Evolutionary conservation across 30 jellyfish, hydroid and myxozoan species (phyloP).

Genomic region (Chrysaora quinquecirrha): DNA sequence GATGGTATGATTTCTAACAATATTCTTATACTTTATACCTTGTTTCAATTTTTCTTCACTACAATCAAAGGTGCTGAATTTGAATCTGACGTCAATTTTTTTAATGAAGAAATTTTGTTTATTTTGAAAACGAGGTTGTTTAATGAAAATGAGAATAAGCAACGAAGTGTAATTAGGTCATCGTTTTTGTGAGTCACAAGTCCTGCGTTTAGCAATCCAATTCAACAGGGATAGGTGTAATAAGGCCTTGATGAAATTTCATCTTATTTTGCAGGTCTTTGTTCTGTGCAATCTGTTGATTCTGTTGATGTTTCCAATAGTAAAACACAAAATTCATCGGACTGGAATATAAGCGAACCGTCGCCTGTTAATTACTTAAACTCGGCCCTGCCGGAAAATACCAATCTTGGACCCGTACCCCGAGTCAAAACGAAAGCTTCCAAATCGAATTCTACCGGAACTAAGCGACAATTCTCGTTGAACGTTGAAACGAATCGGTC

Average conservation of each 20-base stretch:
- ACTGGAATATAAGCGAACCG: neutral
- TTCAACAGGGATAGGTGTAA: no score
- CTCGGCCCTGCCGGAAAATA: conserved; percentile 42
- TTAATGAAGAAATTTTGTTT: no score
- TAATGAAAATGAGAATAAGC: no score
- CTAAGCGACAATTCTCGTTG: conserved; percentile 45
- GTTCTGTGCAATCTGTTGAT: conserved; percentile 42
- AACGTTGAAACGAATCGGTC: conserved; percentile 9
- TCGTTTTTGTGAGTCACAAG: no score
- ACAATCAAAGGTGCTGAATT: no score
- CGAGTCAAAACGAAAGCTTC: conserved; percentile 61
- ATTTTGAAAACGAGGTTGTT: no score
- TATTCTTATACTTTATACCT: no score
- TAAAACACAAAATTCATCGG: neutral
- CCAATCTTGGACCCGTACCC: conserved; percentile 62
- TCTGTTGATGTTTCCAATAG: neutral
- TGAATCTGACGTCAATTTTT: no score
- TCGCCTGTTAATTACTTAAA: neutral
- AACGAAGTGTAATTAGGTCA: no score
- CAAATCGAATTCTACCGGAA: conserved; percentile 10
- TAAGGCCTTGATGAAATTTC: no score
- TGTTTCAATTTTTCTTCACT: no score
- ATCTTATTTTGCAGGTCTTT: conserved; percentile 39
- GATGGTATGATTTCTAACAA: conserved; percentile 1
- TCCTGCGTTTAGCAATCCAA: no score